A percentile compares a stretch with the other conserved stretches of the same genome.
Conservation (phyloP, 2,888 invertebrate genomes). For the Cantharis rustica region DNA sequence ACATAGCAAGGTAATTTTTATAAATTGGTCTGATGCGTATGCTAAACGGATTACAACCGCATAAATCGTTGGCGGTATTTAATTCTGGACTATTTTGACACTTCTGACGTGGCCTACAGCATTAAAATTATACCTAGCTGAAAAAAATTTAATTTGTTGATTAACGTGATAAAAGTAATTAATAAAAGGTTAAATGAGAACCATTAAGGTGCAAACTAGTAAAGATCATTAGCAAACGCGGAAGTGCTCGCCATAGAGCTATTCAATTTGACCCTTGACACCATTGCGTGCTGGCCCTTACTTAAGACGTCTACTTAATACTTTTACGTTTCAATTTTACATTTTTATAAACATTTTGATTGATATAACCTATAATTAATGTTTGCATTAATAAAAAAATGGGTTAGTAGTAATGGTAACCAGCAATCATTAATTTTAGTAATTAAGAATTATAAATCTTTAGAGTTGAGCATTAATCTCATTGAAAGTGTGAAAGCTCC, state of each 20-base stretch:
- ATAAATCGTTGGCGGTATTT: too few species aligned
- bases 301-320: background rate
- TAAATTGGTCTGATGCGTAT: background rate
- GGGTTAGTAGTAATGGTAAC: background rate
- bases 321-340: conserved; percentile 7
- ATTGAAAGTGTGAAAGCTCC: background rate
- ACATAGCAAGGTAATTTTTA: too few species aligned
- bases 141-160: background rate
- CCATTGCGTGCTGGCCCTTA: conserved; percentile 20
- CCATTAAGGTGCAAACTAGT: conserved; percentile 17
- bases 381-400: background rate
- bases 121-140: background rate
- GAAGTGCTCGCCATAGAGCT: conserved; percentile 26
- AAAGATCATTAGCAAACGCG: conserved; percentile 27
- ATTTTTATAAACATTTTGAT: conserved; percentile 8
- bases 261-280: conserved; percentile 22
- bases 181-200: background rate
- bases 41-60: background rate
- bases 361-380: conserved; percentile 3
- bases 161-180: background rate
- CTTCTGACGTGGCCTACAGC: background rate
- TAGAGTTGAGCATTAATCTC: background rate
- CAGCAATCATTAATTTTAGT: background rate
- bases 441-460: background rate
- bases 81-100: background rate